These are phyloP conservation scores for Aramus guarauna DNA, from an alignment of 2,113 vertebrate species.

Conservation along the genomic window DNA sequence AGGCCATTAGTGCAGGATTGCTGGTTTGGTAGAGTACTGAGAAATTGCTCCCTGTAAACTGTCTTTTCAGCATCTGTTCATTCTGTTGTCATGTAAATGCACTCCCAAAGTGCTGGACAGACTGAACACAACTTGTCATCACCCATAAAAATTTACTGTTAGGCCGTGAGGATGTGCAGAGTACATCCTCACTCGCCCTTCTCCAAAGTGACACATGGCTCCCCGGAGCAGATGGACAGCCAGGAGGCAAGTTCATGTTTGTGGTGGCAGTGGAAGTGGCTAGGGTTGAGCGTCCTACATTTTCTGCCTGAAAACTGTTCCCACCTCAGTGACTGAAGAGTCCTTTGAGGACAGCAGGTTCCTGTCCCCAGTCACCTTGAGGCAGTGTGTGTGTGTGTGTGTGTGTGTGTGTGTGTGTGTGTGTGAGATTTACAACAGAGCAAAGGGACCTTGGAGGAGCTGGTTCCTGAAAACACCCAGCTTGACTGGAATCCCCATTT, in stretches of 20 bases:
- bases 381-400: no score
- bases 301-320: background rate
- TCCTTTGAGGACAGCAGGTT: background rate
- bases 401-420: no score
- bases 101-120: background rate
- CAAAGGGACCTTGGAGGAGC: background rate
- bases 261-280: background rate
- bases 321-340: background rate
- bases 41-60: background rate
- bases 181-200: accelerated
- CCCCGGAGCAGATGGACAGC: background rate
- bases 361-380: background rate
- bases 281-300: background rate
- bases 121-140: background rate
- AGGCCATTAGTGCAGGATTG: background rate
- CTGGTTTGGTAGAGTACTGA: background rate
- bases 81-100: background rate
- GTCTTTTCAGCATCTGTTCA: background rate
- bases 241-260: background rate
- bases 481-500: background rate
- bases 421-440: background rate
- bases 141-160: background rate
- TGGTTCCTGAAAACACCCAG: background rate
- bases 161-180: background rate
- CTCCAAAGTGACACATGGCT: background rate